Evolutionary conservation across 2,113 vertebrate species (phyloP).

Genomic region (Ondatra zibethicus): DNA sequence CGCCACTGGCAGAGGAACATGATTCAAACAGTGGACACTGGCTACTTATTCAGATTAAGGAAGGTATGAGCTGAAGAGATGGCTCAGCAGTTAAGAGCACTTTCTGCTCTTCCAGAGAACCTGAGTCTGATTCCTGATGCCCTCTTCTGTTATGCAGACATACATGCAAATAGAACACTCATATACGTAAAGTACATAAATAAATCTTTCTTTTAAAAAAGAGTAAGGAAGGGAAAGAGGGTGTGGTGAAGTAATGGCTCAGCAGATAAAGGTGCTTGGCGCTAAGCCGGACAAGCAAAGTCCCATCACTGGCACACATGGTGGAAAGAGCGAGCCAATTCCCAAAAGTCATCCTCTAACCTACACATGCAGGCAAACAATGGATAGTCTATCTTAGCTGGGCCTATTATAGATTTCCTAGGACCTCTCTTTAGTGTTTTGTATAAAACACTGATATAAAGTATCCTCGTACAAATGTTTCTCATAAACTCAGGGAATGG

Average conservation of each 20-base stretch:
- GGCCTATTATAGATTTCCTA: slow-evolving; percentile 29
- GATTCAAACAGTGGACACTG: not conserved
- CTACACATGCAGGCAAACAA: not conserved
- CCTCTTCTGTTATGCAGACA: no score
- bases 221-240: not conserved
- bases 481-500: not conserved
- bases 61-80: not conserved
- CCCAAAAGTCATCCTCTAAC: not conserved
- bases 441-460: slow-evolving; percentile 47
- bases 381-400: not conserved
- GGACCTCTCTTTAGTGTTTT: slow-evolving; percentile 32
- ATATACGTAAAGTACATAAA: no score
- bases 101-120: not conserved
- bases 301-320: not conserved
- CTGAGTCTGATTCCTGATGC: not conserved
- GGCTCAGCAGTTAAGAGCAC: not conserved
- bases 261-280: not conserved
- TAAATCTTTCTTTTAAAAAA: not conserved
- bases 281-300: not conserved
- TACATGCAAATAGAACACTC: no score
- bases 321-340: not conserved
- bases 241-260: not conserved
- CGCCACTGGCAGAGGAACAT: not conserved
- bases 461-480: slow-evolving; percentile 43
- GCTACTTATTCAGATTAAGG: not conserved